Conservation (phyloP, 2,888 invertebrate genomes). For the Microplitis manilae region DNA sequence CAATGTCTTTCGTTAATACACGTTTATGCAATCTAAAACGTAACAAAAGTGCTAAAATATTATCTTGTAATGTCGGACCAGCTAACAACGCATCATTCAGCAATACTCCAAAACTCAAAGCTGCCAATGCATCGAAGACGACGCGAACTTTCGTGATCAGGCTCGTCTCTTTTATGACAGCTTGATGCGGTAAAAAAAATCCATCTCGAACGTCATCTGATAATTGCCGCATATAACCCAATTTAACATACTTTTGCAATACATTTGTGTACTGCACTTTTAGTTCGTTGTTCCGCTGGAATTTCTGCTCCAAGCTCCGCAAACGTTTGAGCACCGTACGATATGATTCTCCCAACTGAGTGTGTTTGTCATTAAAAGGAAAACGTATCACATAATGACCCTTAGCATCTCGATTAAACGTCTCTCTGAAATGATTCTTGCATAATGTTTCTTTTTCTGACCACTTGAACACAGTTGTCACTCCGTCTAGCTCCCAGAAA, state of each 20-base stretch:
- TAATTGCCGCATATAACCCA: slow-evolving; percentile 49
- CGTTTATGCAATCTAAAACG: slow-evolving; percentile 47
- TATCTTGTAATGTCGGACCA: slow-evolving; percentile 53
- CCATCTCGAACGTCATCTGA: neutral
- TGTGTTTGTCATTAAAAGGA: slow-evolving; percentile 40
- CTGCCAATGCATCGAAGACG: slow-evolving; percentile 53
- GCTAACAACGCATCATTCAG: slow-evolving; percentile 47
- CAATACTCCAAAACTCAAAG: slow-evolving; percentile 42
- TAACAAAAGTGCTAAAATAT: slow-evolving; percentile 49
- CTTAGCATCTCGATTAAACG: slow-evolving; percentile 28
- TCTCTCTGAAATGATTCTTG: slow-evolving; percentile 42
- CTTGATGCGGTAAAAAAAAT: slow-evolving; percentile 48
- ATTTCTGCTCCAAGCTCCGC: slow-evolving; percentile 16
- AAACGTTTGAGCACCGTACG: slow-evolving; percentile 34
- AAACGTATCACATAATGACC: slow-evolving; percentile 48
- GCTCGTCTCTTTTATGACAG: slow-evolving; percentile 45
- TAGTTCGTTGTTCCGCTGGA: slow-evolving; percentile 6
- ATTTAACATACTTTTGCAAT: slow-evolving; percentile 48
- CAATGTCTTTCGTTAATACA: slow-evolving; percentile 52
- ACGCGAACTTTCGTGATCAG: slow-evolving; percentile 52
- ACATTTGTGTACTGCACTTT: slow-evolving; percentile 43
- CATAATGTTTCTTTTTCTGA: slow-evolving; percentile 39
- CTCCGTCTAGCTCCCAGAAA: slow-evolving; percentile 51
- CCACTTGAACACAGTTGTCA: neutral
- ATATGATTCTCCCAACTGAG: slow-evolving; percentile 29